Percentiles rank a stretch among this genome's conserved stretches.
These are phyloP conservation scores for Petrosia ficiformis DNA, from an alignment of 37 sponge, comb jelly and placozoan species.

Conservation along the genomic window DNA sequence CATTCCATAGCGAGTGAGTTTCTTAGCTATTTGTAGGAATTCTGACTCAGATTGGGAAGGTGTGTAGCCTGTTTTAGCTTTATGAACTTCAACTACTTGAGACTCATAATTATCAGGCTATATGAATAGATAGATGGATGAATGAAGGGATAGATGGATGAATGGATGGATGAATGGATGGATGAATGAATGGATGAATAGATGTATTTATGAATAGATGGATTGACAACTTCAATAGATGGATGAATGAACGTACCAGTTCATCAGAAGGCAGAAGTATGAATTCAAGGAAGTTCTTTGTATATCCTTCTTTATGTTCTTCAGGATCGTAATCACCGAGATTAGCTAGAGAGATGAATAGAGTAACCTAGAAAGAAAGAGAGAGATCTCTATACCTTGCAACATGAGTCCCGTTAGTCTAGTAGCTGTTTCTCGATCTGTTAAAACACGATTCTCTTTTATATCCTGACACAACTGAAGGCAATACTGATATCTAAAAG, in stretches of 20 bases:
- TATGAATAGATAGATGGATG: background rate
- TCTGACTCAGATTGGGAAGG: conserved; percentile 61
- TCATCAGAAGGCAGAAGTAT: conserved; percentile 23
- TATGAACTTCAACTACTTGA: conserved; percentile 37
- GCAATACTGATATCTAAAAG: conserved; percentile 51
- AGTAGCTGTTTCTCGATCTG: conserved; percentile 48
- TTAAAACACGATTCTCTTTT: conserved; percentile 40
- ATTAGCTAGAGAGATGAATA: conserved; percentile 10
- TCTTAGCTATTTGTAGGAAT: conserved; percentile 57
- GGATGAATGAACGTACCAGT: conserved; percentile 8
- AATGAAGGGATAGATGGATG: background rate
- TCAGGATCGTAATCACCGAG: conserved; percentile 53
- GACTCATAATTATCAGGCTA: conserved; percentile 60
- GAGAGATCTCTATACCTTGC: conserved; percentile 36
- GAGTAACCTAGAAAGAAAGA: conserved; percentile 13
- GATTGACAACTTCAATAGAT: background rate
- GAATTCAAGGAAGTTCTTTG: conserved; percentile 22
- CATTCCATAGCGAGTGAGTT: conserved; percentile 66
- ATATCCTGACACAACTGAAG: conserved; percentile 75
- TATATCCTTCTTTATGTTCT: conserved; percentile 37
- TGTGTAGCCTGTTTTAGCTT: conserved; percentile 51
- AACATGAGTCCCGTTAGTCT: conserved; percentile 64
- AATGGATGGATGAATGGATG: background rate
- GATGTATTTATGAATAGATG: background rate
- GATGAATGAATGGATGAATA: background rate